Evolutionary conservation across 64 coral and sea anemone genomes (phyloP).

Genomic region (Pocillopora verrucosa): DNA sequence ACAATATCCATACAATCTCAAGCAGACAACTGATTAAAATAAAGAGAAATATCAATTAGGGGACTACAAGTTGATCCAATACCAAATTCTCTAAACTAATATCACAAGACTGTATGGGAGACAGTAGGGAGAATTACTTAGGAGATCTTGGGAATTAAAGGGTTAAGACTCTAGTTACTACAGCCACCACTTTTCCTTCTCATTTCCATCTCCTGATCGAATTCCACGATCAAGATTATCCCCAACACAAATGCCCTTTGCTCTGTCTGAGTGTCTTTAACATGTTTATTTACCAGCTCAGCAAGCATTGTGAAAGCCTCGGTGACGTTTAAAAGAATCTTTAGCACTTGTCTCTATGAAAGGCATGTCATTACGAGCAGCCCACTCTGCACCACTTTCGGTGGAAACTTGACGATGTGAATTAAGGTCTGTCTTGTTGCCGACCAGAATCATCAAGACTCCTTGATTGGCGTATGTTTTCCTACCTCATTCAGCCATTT

Average conservation of each 20-base stretch:
- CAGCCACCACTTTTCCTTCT: conserved; percentile 42
- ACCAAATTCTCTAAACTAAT: background rate
- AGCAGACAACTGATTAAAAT: no score
- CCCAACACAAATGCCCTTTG: conserved; percentile 41
- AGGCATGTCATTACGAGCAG: conserved; percentile 79
- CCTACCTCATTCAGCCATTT: conserved; percentile 94
- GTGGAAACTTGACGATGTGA: conserved; percentile 74
- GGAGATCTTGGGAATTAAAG: background rate
- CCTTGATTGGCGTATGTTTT: conserved; percentile 88
- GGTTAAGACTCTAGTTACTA: conserved; percentile 6
- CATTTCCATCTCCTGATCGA: background rate
- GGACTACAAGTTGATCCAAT: no score
- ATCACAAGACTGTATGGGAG: background rate
- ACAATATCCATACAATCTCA: no score
- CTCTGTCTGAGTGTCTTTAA: conserved; percentile 44
- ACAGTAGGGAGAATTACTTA: no score
- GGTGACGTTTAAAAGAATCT: conserved; percentile 79
- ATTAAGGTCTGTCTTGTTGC: conserved; percentile 91
- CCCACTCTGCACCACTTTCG: conserved; percentile 77
- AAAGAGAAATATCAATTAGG: no score
- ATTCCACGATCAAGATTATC: conserved; percentile 11
- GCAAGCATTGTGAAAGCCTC: conserved; percentile 80
- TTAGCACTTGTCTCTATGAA: conserved; percentile 94
- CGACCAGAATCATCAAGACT: conserved; percentile 83
- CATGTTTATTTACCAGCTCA: conserved; percentile 76